These are phyloP conservation scores for Streptopelia turtur DNA, from an alignment of 2,797 vertebrate species.

Conservation along the genomic window DNA sequence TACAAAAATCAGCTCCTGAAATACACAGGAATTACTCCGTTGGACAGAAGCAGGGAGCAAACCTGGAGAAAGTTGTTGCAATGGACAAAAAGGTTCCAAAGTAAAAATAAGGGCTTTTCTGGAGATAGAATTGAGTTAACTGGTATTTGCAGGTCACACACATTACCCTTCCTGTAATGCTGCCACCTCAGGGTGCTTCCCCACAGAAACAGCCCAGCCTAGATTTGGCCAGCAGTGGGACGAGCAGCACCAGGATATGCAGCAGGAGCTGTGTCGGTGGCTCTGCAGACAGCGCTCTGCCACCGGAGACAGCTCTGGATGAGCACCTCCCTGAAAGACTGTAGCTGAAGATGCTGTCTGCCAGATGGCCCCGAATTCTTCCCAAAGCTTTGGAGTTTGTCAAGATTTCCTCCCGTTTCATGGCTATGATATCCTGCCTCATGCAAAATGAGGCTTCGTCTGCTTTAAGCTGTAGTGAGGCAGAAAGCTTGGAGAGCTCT, in stretches of 20 bases:
- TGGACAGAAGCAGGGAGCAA: background rate
- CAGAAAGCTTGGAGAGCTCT: background rate
- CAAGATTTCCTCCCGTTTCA: background rate
- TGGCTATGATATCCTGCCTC: background rate
- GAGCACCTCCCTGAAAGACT: conserved; percentile 4
- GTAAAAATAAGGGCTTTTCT: background rate
- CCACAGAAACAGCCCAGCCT: background rate
- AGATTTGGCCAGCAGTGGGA: background rate
- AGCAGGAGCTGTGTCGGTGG: conserved; percentile 22
- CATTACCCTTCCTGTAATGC: background rate
- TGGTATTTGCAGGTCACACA: background rate
- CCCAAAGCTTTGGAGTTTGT: conserved; percentile 19
- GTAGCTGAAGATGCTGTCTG: conserved; percentile 29
- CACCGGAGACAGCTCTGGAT: conserved; percentile 21
- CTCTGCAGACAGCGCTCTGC: background rate
- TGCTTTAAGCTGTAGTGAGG: background rate
- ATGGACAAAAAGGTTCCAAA: background rate
- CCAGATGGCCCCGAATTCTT: conserved; percentile 30
- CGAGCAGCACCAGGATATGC: background rate
- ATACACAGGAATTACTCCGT: background rate
- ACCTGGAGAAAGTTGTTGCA: background rate
- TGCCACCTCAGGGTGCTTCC: background rate
- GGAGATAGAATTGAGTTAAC: background rate
- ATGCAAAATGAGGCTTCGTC: background rate
- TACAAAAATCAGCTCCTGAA: conserved; percentile 11